Percentiles rank a stretch among this genome's conserved stretches.
phyloP scores from a whole-genome alignment of 2,888 invertebrate genomes.

The Hylaea fasciaria region DNA sequence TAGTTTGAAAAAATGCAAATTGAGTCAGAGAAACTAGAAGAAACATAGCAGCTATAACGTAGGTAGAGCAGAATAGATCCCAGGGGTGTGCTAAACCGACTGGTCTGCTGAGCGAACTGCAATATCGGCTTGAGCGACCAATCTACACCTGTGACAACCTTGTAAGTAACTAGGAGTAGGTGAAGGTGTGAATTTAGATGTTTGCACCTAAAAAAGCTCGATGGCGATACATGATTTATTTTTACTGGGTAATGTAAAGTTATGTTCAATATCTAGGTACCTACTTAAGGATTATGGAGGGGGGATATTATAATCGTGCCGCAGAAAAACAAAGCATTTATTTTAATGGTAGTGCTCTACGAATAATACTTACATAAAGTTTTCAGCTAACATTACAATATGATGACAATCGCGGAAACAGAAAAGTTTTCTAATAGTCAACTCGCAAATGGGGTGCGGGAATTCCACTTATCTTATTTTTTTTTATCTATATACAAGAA shows the following conservation, averaged over 20 bases:
- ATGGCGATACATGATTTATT: too few relatives aligned
- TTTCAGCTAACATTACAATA: constrained; percentile 41
- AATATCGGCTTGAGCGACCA: constrained; percentile 44
- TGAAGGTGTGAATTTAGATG: too few relatives aligned
- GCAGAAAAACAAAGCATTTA: constrained; percentile 41
- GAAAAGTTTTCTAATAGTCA: constrained; percentile 61
- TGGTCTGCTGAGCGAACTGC: constrained; percentile 59
- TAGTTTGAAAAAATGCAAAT: not conserved
- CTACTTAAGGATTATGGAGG: not conserved
- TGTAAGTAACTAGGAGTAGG: not conserved
- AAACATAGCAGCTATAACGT: constrained; percentile 4
- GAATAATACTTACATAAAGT: constrained; percentile 44
- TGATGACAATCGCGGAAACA: constrained; percentile 38
- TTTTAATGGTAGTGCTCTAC: constrained; percentile 46
- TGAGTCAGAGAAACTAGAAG: not conserved
- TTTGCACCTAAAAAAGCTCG: too few relatives aligned
- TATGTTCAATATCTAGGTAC: not conserved
- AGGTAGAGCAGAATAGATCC: constrained; percentile 54
- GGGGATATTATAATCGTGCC: not conserved
- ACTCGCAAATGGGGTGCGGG: constrained; percentile 53
- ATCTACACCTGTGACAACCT: constrained; percentile 12
- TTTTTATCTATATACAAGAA: constrained; percentile 66
- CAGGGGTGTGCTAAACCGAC: constrained; percentile 65
- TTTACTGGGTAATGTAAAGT: too few relatives aligned
- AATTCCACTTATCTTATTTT: constrained; percentile 71